These are phyloP conservation scores for Matsumurasca onukii DNA, from an alignment of 1,140 invertebrate genomes.

Conservation along the genomic window DNA sequence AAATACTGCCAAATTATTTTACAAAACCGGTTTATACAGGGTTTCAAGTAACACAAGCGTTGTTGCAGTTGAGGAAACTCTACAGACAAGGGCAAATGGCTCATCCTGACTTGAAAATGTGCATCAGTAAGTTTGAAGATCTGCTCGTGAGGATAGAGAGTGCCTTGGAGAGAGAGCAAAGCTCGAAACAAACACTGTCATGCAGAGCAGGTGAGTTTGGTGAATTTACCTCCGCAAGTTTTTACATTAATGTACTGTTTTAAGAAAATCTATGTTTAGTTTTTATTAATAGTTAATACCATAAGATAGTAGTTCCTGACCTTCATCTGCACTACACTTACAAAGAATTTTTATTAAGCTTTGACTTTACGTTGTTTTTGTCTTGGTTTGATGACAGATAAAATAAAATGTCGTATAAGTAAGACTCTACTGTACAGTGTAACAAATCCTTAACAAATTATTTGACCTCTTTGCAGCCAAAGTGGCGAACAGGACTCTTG, in stretches of 20 bases:
- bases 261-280: neutral
- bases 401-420: too few species aligned
- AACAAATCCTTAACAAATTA: too few species aligned
- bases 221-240: neutral
- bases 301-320: neutral
- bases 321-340: neutral
- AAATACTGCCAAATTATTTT: neutral
- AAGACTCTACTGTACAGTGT: too few species aligned
- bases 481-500: too few species aligned
- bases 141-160: constrained; percentile 4
- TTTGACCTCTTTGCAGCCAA: too few species aligned
- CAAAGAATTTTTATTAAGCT: too few species aligned
- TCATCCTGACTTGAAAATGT: neutral
- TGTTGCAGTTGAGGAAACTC: constrained; percentile 13
- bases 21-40: too few species aligned
- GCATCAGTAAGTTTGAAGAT: constrained; percentile 16
- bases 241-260: neutral
- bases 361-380: too few species aligned
- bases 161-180: neutral
- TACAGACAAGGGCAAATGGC: neutral
- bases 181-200: neutral
- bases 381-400: too few species aligned
- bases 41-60: neutral
- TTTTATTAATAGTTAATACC: neutral
- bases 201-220: constrained; percentile 1